Evolutionary conservation across 2,797 vertebrate species (phyloP), one percentile per base, ranked within the genome.

Genomic region (Columba guinea): DNA sequence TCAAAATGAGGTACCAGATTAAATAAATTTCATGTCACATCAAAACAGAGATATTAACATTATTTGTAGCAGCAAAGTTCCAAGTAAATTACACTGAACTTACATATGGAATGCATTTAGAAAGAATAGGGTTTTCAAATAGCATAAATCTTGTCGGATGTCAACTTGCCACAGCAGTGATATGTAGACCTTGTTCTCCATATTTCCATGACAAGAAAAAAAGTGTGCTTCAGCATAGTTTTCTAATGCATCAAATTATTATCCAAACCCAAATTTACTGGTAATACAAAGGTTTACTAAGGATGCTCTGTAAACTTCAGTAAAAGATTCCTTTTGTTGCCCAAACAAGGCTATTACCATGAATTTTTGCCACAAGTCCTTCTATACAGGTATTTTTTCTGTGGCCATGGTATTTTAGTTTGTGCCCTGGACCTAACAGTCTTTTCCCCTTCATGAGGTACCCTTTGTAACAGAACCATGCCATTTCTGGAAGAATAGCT

Each of bases 1-100:
- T 96, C 86, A 96, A 95, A 96, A 92, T 20, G 30, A 97, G 78
- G 70, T 86, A 93, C 27, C 49, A 83, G 94, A 97, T 97, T 97
- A 97, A 97, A 96, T 97, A 96, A 93, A 97, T 96, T 96, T 94
- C 67, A 87, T 67, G 87, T 89, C 82, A 58, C 93, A 97, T 94
- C 95, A 93, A 96, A 96, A 92, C 71, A 94, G 90, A 93, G 92
- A 93, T 96, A 97, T 94, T 96, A 97, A 94, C 73, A 76, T 93
- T 91, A 97, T 94, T 96, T 96, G 93, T 95, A 75, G 63, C 83
- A 95, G 83, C 48, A 74, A 96, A 95, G 90, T 82, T 89, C 86
- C 28, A 71, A 89, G 92, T 95, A 97, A 97, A 97, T 97, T 95
- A 94, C 73, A 94, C 26, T 56, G 65, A 93, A 95, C 89, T 94